Conservation (phyloP, 2,113 vertebrate genomes). For the Xiphias gladius region DNA sequence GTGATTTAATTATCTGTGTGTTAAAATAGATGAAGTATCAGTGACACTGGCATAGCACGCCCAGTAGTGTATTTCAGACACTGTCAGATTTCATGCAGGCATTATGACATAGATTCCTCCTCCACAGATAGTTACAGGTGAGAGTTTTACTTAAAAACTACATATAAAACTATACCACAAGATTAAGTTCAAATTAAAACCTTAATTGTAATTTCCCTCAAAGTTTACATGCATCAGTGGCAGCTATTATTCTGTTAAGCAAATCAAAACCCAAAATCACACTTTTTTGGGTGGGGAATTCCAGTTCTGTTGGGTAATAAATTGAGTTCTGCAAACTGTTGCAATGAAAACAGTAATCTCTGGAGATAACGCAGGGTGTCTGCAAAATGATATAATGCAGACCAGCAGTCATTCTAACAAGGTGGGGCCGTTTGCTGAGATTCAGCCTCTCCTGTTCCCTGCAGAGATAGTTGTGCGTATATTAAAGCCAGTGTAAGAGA, state of each 20-base stretch:
- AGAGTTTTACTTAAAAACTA: neutral
- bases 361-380: conserved; percentile 35
- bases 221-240: neutral
- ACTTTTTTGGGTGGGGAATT: conserved; percentile 39
- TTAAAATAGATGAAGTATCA: conserved; percentile 50
- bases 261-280: neutral
- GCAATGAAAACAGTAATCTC: conserved; percentile 46
- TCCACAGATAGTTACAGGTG: neutral
- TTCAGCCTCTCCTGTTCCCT: conserved; percentile 72
- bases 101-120: neutral
- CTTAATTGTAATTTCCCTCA: neutral
- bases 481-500: conserved; percentile 36
- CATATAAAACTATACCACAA: neutral
- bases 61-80: conserved; percentile 12
- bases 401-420: conserved; percentile 69
- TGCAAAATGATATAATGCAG: conserved; percentile 63
- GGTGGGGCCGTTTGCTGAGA: conserved; percentile 74
- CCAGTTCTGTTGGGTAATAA: conserved; percentile 20
- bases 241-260: neutral
- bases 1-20: conserved; percentile 67
- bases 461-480: conserved; percentile 42
- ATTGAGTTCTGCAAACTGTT: conserved; percentile 31
- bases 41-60: conserved; percentile 3
- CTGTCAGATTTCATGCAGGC: conserved; percentile 30
- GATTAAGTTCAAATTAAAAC: neutral